phyloP scores from a whole-genome alignment of 2,113 vertebrate species.

The Leucopsar rothschildi region DNA sequence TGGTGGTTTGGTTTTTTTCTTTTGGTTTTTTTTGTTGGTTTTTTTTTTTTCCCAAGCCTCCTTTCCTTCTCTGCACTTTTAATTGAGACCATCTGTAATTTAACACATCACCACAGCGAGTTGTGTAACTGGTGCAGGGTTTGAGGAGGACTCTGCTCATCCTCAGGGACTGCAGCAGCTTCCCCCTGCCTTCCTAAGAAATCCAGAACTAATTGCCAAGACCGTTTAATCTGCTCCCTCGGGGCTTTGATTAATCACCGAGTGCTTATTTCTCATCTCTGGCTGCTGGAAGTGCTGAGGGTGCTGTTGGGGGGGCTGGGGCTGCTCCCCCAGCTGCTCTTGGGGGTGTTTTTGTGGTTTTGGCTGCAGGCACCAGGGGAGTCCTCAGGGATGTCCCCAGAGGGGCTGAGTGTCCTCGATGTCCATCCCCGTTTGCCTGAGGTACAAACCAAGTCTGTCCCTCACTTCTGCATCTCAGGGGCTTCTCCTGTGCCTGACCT shows the following conservation, averaged over 20 bases:
- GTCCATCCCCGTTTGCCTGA: not conserved
- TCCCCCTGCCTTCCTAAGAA: not conserved
- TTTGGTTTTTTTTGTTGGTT: too few species aligned
- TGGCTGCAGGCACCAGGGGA: not conserved
- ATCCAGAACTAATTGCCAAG: conserved; percentile 13
- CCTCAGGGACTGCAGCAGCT: not conserved
- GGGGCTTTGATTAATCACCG: not conserved
- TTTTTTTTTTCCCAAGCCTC: not conserved
- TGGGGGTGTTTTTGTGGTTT: not conserved
- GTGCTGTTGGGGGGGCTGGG: not conserved
- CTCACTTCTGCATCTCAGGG: accelerated
- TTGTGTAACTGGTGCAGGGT: not conserved
- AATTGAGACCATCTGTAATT: conserved; percentile 29
- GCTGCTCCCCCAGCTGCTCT: not conserved
- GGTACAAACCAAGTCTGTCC: not conserved
- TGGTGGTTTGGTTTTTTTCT: not conserved
- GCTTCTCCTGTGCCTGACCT: not conserved
- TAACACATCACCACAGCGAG: not conserved
- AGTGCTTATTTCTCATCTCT: not conserved
- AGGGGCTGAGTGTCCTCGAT: accelerated
- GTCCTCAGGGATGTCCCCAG: not conserved
- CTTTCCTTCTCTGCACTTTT: not conserved
- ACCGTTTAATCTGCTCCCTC: not conserved
- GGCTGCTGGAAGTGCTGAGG: not conserved
- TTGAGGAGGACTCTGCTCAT: not conserved